Evolutionary conservation across 2,888 invertebrate genomes (phyloP).

Genomic region (Lithophane leautieri): DNA sequence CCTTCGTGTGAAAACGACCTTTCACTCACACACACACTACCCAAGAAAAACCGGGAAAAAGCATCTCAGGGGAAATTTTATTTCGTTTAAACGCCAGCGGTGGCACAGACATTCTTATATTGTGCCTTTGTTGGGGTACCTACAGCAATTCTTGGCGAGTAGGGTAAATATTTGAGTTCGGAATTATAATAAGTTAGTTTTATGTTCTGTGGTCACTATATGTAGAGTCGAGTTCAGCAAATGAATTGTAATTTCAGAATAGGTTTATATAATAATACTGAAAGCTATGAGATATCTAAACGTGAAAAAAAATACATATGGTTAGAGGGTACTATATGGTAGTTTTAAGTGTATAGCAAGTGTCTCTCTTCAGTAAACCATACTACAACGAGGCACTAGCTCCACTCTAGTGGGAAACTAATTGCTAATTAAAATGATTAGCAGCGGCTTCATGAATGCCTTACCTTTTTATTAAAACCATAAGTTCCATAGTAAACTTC

Average conservation of each 20-base stretch:
- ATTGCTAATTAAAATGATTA: neutral
- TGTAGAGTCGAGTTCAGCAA: neutral
- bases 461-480: too few relatives aligned
- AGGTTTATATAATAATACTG: neutral
- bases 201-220: conserved; percentile 10
- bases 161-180: conserved; percentile 49
- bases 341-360: too few relatives aligned
- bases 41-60: conserved; percentile 51
- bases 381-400: neutral
- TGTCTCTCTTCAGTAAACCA: neutral
- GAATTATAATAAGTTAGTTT: conserved; percentile 35
- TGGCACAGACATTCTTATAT: conserved; percentile 58
- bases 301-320: neutral
- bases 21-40: conserved; percentile 14
- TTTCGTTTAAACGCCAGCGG: conserved; percentile 65
- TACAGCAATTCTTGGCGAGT: conserved; percentile 30
- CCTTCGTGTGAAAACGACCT: neutral
- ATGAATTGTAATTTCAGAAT: neutral
- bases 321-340: too few relatives aligned
- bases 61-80: conserved; percentile 68
- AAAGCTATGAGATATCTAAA: neutral
- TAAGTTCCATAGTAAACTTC: neutral
- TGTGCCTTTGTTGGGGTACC: conserved; percentile 54
- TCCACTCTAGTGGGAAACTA: neutral
- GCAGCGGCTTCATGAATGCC: neutral